These are phyloP conservation scores for Epizoanthus fatuus DNA, from an alignment of 92 coral and sea anemone genomes.

Conservation along the genomic window DNA sequence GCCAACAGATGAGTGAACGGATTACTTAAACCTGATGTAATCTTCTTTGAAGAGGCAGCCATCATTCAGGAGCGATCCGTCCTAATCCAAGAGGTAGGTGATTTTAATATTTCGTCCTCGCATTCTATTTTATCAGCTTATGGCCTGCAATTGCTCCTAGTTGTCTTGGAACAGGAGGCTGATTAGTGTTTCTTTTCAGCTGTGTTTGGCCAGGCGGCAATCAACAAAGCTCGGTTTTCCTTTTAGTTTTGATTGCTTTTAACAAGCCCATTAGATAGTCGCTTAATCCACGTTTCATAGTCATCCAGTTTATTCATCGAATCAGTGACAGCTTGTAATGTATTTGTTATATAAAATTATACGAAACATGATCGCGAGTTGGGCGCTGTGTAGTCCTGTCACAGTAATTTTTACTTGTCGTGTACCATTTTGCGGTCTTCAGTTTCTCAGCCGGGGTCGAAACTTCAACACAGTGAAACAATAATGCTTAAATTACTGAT, in stretches of 20 bases:
- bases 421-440: constrained; percentile 4
- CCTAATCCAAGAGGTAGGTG: not conserved
- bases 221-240: constrained; percentile 83
- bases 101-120: constrained; percentile 7
- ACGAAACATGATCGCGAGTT: constrained; percentile 1
- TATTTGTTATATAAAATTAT: constrained; percentile 21
- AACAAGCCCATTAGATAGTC: constrained; percentile 79
- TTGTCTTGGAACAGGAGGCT: constrained; percentile 36
- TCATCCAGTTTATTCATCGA: constrained; percentile 45
- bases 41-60: constrained; percentile 57
- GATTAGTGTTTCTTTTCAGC: constrained; percentile 65
- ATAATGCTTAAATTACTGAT: not conserved
- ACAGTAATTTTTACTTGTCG: not conserved
- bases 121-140: constrained; percentile 13
- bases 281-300: constrained; percentile 49
- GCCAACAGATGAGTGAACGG: constrained; percentile 80
- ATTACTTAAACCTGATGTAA: constrained; percentile 77
- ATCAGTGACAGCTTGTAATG: constrained; percentile 48
- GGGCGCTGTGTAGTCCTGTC: not conserved
- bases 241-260: constrained; percentile 89
- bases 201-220: constrained; percentile 56
- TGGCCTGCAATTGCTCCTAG: constrained; percentile 13
- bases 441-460: not conserved
- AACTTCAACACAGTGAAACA: not conserved
- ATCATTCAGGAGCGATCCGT: constrained; percentile 1